These are phyloP conservation scores for Novumbra hubbsi DNA, from an alignment of 2,797 vertebrate species.

Conservation along the genomic window DNA sequence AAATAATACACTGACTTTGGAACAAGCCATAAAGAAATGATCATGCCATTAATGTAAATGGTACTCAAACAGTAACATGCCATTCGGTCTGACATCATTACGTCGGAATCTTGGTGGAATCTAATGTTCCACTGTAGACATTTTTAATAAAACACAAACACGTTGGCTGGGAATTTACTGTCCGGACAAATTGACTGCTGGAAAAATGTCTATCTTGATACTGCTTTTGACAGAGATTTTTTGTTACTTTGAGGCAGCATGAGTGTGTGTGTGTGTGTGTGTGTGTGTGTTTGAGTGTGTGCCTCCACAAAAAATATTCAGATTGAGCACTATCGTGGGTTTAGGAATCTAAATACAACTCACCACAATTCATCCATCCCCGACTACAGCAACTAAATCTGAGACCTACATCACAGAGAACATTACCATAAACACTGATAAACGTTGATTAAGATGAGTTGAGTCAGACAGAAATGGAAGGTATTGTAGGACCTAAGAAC, in stretches of 20 bases:
- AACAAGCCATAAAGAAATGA: not conserved
- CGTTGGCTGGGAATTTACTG: not conserved
- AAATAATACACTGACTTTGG: not conserved
- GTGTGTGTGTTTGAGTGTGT: not conserved
- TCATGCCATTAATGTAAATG: not conserved
- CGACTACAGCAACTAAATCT: not conserved
- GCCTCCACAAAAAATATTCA: constrained; percentile 31
- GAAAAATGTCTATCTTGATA: not conserved
- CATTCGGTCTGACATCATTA: not conserved
- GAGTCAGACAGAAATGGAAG: not conserved
- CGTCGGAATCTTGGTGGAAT: not conserved
- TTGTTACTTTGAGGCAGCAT: not conserved
- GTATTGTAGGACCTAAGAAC: not conserved
- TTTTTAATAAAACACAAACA: not conserved
- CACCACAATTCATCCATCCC: constrained; percentile 41
- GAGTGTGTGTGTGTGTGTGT: not conserved
- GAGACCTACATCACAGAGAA: not conserved
- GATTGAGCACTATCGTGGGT: constrained; percentile 31
- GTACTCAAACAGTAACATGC: not conserved
- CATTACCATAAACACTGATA: not conserved
- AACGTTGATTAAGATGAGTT: not conserved
- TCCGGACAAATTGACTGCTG: not conserved
- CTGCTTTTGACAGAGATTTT: not conserved
- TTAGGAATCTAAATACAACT: constrained; percentile 43
- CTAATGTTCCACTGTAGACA: not conserved